These are phyloP conservation scores for Coelinius sp. DNA, from an alignment of 2,888 invertebrate species.

Conservation along the genomic window DNA sequence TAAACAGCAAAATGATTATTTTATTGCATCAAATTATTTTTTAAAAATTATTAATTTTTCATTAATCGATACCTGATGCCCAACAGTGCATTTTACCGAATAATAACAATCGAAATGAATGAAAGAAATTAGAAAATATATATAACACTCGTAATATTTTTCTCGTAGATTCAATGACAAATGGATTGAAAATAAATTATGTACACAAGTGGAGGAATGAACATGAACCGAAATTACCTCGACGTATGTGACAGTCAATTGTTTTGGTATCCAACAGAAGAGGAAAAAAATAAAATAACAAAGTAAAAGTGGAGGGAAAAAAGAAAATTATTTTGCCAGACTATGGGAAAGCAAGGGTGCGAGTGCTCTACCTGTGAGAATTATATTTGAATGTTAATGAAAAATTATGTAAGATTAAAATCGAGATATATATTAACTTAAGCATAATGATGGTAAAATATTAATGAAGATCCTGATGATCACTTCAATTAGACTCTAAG, in stretches of 20 bases:
- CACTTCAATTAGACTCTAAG: background rate
- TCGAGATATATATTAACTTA: conserved; percentile 57
- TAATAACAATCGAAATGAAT: background rate
- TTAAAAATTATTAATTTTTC: background rate
- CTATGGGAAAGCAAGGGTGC: conserved; percentile 54
- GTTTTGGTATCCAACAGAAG: conserved; percentile 28
- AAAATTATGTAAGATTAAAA: conserved; percentile 57
- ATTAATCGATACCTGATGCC: background rate
- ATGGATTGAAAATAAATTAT: conserved; percentile 14
- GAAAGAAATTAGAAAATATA: background rate
- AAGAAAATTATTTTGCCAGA: conserved; percentile 30
- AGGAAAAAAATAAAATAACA: conserved; percentile 30
- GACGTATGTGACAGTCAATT: conserved; percentile 24
- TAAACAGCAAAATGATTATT: background rate
- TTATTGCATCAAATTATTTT: background rate
- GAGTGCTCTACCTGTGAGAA: conserved; percentile 65
- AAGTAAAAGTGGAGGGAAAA: conserved; percentile 33
- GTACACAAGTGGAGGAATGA: conserved; percentile 21
- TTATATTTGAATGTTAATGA: conserved; percentile 62
- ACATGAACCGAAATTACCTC: conserved; percentile 40
- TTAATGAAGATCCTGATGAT: conserved; percentile 12
- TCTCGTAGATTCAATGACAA: background rate
- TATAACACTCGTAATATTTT: background rate
- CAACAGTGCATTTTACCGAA: background rate
- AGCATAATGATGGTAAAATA: conserved; percentile 29